A percentile compares a stretch with the other conserved stretches of the same genome.
Evolutionary conservation across 2,797 vertebrate species (phyloP).

Genomic region (Lithobates sylvaticus): DNA sequence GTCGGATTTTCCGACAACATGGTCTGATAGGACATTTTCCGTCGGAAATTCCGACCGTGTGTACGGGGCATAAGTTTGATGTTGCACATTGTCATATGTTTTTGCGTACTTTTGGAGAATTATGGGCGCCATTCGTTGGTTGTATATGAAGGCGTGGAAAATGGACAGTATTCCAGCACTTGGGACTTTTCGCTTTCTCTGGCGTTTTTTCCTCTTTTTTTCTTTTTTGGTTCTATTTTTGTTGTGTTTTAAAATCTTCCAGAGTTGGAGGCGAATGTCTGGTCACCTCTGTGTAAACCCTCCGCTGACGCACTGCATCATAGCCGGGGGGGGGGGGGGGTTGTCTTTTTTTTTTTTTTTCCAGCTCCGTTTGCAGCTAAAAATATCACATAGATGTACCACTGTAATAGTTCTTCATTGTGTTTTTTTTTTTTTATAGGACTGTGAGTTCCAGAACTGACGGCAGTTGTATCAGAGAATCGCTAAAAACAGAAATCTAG

Average conservation of each 20-base stretch:
- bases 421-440: not conserved
- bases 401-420: not conserved
- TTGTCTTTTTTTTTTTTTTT: slow-evolving; percentile 67
- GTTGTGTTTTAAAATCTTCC: slow-evolving; percentile 5
- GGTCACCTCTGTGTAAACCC: slow-evolving; percentile 52
- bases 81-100: no score
- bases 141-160: no score
- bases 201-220: not conserved
- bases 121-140: no score
- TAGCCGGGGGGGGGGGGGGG: slow-evolving; percentile 65
- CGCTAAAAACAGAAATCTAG: not conserved
- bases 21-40: no score
- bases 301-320: slow-evolving; percentile 36
- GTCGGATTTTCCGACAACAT: no score
- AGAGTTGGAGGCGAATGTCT: slow-evolving; percentile 22
- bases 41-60: not conserved
- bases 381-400: slow-evolving; percentile 25
- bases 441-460: not conserved
- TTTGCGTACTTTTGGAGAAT: no score
- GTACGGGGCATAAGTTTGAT: no score
- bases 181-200: not conserved
- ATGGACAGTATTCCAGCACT: no score
- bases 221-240: not conserved
- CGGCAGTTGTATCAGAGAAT: not conserved
- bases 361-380: slow-evolving; percentile 31